These are phyloP conservation scores for Achatina immaculata DNA, from an alignment of 1,140 invertebrate genomes.

Conservation along the genomic window DNA sequence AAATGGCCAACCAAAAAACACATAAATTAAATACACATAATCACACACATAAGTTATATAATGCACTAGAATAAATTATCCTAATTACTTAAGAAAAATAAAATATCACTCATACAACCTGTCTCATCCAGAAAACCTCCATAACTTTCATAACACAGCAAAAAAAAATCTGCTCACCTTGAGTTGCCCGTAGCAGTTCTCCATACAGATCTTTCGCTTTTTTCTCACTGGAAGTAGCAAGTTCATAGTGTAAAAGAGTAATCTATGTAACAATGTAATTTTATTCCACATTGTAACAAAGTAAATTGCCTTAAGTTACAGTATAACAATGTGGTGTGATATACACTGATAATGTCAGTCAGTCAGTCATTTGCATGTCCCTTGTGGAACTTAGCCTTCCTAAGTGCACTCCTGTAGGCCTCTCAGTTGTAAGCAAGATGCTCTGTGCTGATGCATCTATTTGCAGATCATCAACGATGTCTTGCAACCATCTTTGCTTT, in stretches of 20 bases:
- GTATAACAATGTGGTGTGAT: neutral
- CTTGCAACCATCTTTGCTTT: no score
- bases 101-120: no score
- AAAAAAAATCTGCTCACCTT: conserved; percentile 45
- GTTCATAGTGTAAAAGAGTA: neutral
- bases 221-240: conserved; percentile 48
- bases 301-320: neutral
- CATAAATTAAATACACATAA: conserved; percentile 6
- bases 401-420: no score
- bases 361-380: no score
- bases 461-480: no score
- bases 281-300: neutral
- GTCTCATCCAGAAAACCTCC: no score
- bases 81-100: neutral
- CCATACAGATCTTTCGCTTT: conserved; percentile 50
- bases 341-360: conserved; percentile 20
- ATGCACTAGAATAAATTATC: neutral
- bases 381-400: no score
- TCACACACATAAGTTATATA: neutral
- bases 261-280: neutral
- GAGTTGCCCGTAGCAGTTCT: conserved; percentile 49
- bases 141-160: no score
- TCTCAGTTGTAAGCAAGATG: no score
- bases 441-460: no score
- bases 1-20: neutral